Conservation (phyloP, 2,888 invertebrate species). For the Eucriotettix oculatus region DNA sequence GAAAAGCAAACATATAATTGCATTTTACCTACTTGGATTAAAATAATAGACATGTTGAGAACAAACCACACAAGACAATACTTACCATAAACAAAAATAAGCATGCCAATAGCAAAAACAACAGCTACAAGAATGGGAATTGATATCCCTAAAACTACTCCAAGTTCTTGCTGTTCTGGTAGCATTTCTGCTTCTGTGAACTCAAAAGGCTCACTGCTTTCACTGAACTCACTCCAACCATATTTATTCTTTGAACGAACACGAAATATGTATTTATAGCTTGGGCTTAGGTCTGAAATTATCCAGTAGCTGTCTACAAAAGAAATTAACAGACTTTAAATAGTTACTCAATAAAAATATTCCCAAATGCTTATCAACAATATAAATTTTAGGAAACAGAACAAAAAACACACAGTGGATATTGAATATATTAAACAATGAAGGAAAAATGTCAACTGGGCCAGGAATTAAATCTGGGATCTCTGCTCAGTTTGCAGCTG, state of each 20-base stretch:
- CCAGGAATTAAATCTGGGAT: too few species aligned
- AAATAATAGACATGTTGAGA: too few species aligned
- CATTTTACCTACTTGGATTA: not conserved
- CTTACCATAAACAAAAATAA: conserved; percentile 35
- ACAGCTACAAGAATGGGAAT: conserved; percentile 35
- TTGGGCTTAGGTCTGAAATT: conserved; percentile 44
- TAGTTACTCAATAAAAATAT: not conserved
- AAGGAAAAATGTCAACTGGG: too few species aligned
- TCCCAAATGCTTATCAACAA: not conserved
- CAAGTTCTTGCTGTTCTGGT: conserved; percentile 33
- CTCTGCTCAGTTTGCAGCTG: too few species aligned
- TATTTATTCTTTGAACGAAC: conserved; percentile 63
- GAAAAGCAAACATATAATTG: conserved; percentile 12
- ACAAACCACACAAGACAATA: conserved; percentile 8
- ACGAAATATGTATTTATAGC: conserved; percentile 49
- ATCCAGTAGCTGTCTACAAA: conserved; percentile 61
- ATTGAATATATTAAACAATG: too few species aligned
- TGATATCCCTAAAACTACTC: conserved; percentile 44
- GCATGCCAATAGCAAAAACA: conserved; percentile 25
- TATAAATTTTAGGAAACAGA: not conserved
- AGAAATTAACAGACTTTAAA: conserved; percentile 1
- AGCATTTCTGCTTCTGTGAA: conserved; percentile 31
- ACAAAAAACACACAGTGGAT: too few species aligned
- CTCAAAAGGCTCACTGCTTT: conserved; percentile 43
- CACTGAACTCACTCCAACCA: conserved; percentile 69